These are phyloP conservation scores for Crioceris asparagi DNA, from an alignment of 2,888 invertebrate genomes.

Conservation along the genomic window DNA sequence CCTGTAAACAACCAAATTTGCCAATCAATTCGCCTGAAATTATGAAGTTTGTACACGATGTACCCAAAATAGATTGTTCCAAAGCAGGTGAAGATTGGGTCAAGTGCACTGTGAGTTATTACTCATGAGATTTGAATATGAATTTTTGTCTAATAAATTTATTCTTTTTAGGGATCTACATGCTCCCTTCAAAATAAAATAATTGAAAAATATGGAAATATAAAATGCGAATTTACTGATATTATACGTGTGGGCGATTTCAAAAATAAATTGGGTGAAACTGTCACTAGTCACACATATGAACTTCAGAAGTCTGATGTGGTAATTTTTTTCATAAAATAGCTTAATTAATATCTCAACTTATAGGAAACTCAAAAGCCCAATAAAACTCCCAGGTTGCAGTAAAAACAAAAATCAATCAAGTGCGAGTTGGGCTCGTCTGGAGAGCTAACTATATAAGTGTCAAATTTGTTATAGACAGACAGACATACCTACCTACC, in stretches of 20 bases:
- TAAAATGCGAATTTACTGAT: conserved; percentile 54
- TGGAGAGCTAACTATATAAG: no score
- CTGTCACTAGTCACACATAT: conserved; percentile 46
- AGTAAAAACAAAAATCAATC: no score
- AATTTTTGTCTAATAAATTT: no score
- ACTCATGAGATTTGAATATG: no score
- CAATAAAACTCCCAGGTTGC: no score
- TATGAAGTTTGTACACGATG: conserved; percentile 55
- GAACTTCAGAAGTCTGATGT: conserved; percentile 57
- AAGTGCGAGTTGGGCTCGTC: no score
- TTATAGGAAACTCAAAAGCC: no score
- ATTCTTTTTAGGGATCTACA: conserved; percentile 34
- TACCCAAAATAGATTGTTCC: conserved; percentile 55
- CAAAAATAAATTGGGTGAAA: conserved; percentile 43
- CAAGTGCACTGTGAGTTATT: conserved; percentile 50
- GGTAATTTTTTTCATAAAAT: no score
- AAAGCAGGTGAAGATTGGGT: conserved; percentile 63
- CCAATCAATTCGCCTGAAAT: conserved; percentile 61
- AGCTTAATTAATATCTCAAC: no score
- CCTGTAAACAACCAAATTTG: conserved; percentile 55
- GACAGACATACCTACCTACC: no score
- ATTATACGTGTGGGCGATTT: conserved; percentile 58
- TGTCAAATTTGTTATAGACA: no score
- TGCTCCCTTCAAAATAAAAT: conserved; percentile 44
- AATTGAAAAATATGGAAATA: conserved; percentile 34